Percentiles rank a stretch among this genome's conserved stretches.
Evolutionary conservation across 2,888 invertebrate species (phyloP).

Genomic region (Dione vanillae): DNA sequence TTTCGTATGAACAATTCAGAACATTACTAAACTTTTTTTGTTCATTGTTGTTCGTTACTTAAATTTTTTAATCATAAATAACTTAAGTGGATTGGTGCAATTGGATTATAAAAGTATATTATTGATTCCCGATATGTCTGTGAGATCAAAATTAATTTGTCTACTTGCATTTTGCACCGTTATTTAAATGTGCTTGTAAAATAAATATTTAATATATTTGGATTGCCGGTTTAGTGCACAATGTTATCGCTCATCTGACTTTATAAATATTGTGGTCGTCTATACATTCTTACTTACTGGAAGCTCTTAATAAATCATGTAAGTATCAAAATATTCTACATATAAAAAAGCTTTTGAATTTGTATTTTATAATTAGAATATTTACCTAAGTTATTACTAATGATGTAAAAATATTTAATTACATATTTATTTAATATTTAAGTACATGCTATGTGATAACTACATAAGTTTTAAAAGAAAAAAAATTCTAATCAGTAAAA

Average conservation of each 20-base stretch:
- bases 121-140: constrained; percentile 28
- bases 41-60: not conserved
- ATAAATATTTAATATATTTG: constrained; percentile 14
- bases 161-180: not conserved
- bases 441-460: too few species aligned
- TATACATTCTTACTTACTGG: constrained; percentile 6
- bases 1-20: constrained; percentile 1
- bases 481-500: too few species aligned
- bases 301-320: constrained; percentile 34
- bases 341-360: too few species aligned
- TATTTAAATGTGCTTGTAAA: constrained; percentile 7
- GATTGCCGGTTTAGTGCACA: constrained; percentile 32
- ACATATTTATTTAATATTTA: too few species aligned
- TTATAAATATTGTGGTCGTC: constrained; percentile 30
- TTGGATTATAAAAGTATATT: constrained; percentile 32
- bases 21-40: constrained; percentile 6
- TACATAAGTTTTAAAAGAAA: too few species aligned
- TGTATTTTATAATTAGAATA: not conserved
- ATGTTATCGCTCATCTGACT: constrained; percentile 33
- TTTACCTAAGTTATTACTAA: not conserved
- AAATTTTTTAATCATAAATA: constrained; percentile 28
- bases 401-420: too few species aligned
- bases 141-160: not conserved
- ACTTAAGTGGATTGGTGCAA: constrained; percentile 36
- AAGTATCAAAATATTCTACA: constrained; percentile 20